A percentile compares a stretch with the other conserved stretches of the same genome.
phyloP scores from a whole-genome alignment of 2,113 vertebrate species.

The Sterrhoptilus dennistouni region DNA sequence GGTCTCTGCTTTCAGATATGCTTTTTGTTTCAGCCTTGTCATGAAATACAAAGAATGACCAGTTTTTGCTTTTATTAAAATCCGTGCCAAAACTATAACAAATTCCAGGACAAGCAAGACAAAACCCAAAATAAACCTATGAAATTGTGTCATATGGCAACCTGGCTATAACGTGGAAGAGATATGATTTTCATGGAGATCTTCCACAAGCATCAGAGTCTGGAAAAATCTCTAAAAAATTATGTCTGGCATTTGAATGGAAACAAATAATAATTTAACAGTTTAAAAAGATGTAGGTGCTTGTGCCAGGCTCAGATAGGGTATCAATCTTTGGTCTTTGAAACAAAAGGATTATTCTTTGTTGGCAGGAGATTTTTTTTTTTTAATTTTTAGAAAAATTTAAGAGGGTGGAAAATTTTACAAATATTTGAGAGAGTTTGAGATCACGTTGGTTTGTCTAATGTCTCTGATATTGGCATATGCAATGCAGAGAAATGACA shows the following conservation, averaged over 20 bases:
- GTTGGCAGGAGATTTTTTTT: neutral
- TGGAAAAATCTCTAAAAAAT: neutral
- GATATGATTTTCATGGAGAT: neutral
- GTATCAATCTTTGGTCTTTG: neutral
- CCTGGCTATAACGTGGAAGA: constrained; percentile 43
- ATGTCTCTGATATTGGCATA: neutral
- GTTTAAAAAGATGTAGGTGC: neutral
- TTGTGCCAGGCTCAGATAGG: neutral
- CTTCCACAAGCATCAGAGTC: neutral
- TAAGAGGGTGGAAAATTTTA: neutral
- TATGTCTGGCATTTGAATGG: neutral
- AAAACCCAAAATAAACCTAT: constrained; percentile 36
- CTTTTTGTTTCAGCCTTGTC: neutral
- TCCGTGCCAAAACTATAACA: neutral
- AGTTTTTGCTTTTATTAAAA: neutral
- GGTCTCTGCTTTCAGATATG: constrained; percentile 55
- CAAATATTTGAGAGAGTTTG: neutral
- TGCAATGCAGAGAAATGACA: constrained; percentile 22
- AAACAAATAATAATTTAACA: constrained; percentile 3
- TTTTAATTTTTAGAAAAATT: neutral
- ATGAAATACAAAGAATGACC: neutral
- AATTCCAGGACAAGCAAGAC: neutral
- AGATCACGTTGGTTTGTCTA: neutral
- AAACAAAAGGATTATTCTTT: neutral
- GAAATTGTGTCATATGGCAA: constrained; percentile 25